phyloP scores from a whole-genome alignment of 2,888 invertebrate genomes.

The Melanostoma mellinum region DNA sequence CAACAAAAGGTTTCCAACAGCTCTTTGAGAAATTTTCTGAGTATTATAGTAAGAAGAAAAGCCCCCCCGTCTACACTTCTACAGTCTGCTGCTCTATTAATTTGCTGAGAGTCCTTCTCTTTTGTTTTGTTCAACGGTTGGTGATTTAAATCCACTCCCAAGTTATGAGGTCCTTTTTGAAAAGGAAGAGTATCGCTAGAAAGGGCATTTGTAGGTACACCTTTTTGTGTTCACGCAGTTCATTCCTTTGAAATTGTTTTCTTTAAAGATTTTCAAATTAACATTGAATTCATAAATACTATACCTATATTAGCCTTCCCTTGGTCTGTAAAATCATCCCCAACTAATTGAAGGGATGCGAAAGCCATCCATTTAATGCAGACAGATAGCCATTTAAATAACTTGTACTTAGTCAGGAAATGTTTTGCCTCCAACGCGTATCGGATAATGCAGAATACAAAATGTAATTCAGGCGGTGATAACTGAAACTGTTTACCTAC shows the following conservation, averaged over 20 bases:
- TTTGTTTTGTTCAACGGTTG: constrained; percentile 2
- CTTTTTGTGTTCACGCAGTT: constrained; percentile 19
- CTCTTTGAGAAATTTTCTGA: constrained; percentile 28
- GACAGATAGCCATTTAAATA: constrained; percentile 28
- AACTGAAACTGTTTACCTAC: constrained; percentile 2
- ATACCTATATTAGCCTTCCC: neutral
- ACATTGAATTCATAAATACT: constrained; percentile 31
- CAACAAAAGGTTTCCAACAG: constrained; percentile 40
- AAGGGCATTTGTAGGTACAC: neutral
- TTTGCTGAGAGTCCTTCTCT: constrained; percentile 33
- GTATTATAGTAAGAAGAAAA: constrained; percentile 23
- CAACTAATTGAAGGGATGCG: constrained; percentile 33
- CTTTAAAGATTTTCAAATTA: constrained; percentile 29
- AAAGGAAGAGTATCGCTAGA: constrained; percentile 9
- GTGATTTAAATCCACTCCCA: constrained; percentile 22
- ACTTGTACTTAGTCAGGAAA: constrained; percentile 33
- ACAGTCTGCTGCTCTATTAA: constrained; percentile 60
- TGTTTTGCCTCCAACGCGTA: constrained; percentile 16
- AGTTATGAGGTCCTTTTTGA: constrained; percentile 27
- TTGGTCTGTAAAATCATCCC: constrained; percentile 21
- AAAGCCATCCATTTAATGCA: neutral
- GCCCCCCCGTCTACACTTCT: neutral
- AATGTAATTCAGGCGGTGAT: no score
- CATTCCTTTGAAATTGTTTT: constrained; percentile 30
- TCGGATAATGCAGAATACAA: constrained; percentile 13